Percentiles rank a stretch among this genome's conserved stretches.
These are phyloP conservation scores for Capitulum mitella DNA, from an alignment of 2,888 invertebrate species.

Conservation along the genomic window DNA sequence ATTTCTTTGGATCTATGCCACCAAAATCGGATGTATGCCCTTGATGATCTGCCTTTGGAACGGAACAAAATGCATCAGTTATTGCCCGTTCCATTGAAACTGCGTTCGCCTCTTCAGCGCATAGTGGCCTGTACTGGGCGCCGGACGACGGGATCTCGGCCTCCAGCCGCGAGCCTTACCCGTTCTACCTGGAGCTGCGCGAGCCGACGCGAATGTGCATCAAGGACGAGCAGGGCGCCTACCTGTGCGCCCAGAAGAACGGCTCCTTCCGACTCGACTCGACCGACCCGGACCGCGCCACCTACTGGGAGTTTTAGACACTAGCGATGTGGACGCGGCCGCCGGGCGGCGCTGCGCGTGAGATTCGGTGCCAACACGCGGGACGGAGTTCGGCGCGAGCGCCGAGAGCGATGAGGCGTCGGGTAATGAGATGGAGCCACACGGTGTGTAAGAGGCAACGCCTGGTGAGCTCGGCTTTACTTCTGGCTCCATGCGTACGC, in stretches of 20 bases:
- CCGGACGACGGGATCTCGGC: conserved; percentile 78
- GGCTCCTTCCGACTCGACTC: conserved; percentile 79
- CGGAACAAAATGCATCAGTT: too few species aligned
- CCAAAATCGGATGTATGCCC: conserved; percentile 35
- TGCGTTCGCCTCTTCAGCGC: too few species aligned
- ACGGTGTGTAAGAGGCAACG: neutral
- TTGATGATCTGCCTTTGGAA: too few species aligned
- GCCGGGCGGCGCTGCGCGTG: neutral
- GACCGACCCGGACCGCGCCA: conserved; percentile 66
- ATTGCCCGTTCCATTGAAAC: too few species aligned
- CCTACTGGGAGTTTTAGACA: conserved; percentile 84
- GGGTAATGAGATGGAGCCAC: neutral
- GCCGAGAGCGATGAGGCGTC: neutral
- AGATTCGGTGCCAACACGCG: neutral
- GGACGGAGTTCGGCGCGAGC: neutral
- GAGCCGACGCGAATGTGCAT: conserved; percentile 89
- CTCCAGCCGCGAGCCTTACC: conserved; percentile 72
- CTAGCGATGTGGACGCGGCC: neutral
- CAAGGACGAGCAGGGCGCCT: conserved; percentile 63
- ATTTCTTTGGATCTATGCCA: too few species aligned
- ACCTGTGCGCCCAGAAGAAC: conserved; percentile 83
- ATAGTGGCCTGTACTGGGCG: conserved; percentile 91
- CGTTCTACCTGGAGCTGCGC: conserved; percentile 85
- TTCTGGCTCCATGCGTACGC: too few species aligned
- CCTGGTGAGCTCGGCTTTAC: neutral